Conservation (phyloP, 2,113 vertebrate genomes). For the Solea solea region DNA sequence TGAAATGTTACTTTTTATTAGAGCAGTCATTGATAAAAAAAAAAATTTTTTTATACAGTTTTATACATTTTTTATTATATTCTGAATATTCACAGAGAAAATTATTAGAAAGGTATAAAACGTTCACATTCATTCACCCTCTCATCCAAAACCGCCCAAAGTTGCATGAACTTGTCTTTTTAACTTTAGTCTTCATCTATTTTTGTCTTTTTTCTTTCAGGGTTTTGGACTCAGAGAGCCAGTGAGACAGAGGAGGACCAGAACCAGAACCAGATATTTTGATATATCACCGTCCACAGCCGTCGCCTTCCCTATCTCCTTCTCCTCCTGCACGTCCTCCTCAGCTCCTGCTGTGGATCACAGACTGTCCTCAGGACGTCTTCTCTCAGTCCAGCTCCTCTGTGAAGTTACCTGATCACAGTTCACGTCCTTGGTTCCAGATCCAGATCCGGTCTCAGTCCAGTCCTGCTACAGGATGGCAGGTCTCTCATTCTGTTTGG, state of each 20-base stretch:
- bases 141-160: no score
- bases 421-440: background rate
- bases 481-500: slow-evolving; percentile 36
- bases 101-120: no score
- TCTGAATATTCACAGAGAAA: no score
- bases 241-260: slow-evolving; percentile 60
- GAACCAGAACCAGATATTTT: slow-evolving; percentile 38
- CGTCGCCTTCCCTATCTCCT: background rate
- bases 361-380: slow-evolving; percentile 1
- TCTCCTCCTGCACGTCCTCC: slow-evolving; percentile 1
- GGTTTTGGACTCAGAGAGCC: slow-evolving; percentile 62
- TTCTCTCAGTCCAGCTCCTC: background rate
- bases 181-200: no score
- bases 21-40: no score
- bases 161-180: no score
- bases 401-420: background rate
- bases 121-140: no score
- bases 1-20: no score
- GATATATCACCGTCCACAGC: slow-evolving; percentile 18
- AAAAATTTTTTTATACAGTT: no score
- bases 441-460: background rate
- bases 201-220: slow-evolving; percentile 40
- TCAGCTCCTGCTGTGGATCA: background rate
- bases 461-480: slow-evolving; percentile 65
- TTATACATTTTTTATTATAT: no score